These are phyloP conservation scores for Periophthalmus magnuspinnatus DNA, from an alignment of 2,797 vertebrate genomes.

Conservation along the genomic window DNA sequence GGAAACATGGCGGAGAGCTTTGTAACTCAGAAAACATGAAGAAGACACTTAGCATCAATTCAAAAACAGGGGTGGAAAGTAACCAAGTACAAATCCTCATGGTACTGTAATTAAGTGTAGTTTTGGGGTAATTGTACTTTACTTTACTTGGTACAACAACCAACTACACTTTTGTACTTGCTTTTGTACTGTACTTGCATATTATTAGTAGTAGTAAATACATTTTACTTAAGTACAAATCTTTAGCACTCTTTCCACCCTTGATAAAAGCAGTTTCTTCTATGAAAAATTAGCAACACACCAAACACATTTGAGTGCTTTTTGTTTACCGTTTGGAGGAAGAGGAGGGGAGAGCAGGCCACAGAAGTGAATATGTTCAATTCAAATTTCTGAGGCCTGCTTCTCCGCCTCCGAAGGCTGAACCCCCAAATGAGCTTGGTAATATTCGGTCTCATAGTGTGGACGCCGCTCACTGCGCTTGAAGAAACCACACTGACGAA, in stretches of 20 bases:
- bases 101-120: no score
- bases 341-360: conserved; percentile 73
- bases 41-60: background rate
- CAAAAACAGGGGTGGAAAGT: no score
- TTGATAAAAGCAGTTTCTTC: conserved; percentile 22
- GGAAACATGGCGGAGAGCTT: conserved; percentile 37
- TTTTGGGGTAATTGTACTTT: no score
- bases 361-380: conserved; percentile 45
- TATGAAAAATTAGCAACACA: conserved; percentile 32
- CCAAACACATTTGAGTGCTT: background rate
- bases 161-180: no score
- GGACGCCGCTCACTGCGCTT: conserved; percentile 78
- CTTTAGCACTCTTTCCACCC: no score
- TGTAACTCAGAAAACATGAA: conserved; percentile 14
- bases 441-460: conserved; percentile 86
- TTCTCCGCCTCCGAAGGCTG: conserved; percentile 88
- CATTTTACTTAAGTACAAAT: no score
- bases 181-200: no score
- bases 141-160: no score
- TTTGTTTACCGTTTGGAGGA: conserved; percentile 72
- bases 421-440: conserved; percentile 84
- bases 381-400: conserved; percentile 81
- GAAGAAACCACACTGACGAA: conserved; percentile 90
- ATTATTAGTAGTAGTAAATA: no score
- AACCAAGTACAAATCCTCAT: no score